phyloP scores from a whole-genome alignment of 2,797 vertebrate species.

The Scolopax rusticola region DNA sequence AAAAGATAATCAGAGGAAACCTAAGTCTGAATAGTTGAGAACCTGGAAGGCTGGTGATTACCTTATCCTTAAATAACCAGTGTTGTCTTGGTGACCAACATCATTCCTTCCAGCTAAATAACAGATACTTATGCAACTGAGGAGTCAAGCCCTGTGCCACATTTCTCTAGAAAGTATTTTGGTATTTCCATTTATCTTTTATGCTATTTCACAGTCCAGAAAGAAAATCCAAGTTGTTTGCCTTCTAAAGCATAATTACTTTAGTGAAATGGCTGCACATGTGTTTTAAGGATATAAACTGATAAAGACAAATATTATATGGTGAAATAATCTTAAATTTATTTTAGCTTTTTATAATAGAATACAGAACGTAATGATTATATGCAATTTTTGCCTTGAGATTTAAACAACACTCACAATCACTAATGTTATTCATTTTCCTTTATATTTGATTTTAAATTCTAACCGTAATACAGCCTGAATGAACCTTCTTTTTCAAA shows the following conservation, averaged over 20 bases:
- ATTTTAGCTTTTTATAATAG: conserved; percentile 1
- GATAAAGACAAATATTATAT: background rate
- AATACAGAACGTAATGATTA: background rate
- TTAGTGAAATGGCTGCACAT: background rate
- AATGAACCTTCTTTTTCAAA: background rate
- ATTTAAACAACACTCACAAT: background rate
- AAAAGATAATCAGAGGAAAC: background rate
- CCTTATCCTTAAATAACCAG: conserved; percentile 23
- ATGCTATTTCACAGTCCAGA: background rate
- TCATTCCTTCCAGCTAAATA: background rate
- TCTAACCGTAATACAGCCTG: background rate
- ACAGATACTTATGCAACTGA: background rate
- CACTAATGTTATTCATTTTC: background rate
- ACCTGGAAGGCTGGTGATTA: background rate
- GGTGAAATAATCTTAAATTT: background rate
- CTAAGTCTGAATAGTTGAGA: background rate
- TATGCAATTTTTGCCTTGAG: background rate
- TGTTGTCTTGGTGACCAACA: conserved; percentile 26
- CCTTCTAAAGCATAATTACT: background rate
- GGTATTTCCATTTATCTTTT: conserved; percentile 24
- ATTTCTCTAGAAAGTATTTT: background rate
- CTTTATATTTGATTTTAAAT: background rate
- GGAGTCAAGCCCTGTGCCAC: background rate
- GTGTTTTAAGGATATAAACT: background rate
- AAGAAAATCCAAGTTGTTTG: conserved; percentile 3